A percentile compares a stretch with the other conserved stretches of the same genome.
phyloP scores from a whole-genome alignment of 1,140 invertebrate genomes.

The Listronotus oregonensis region DNA sequence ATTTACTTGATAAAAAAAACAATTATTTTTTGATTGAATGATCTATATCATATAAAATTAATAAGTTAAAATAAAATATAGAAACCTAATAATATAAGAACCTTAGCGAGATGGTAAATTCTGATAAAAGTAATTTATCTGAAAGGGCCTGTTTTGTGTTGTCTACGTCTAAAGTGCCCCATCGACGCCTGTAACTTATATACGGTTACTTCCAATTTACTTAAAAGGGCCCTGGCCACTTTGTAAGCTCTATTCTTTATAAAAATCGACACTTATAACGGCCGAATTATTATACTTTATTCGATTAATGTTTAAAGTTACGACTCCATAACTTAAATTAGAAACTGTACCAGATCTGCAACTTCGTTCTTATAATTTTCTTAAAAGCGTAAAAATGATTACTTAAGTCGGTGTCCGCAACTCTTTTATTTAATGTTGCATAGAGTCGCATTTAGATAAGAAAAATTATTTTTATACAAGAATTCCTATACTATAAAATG shows the following conservation, averaged over 20 bases:
- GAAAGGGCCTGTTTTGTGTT: slow-evolving; percentile 50
- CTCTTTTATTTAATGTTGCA: too few relatives aligned
- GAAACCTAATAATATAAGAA: slow-evolving; percentile 41
- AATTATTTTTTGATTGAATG: too few relatives aligned
- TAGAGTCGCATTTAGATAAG: too few relatives aligned
- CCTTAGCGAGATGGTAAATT: slow-evolving; percentile 47
- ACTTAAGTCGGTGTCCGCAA: neutral
- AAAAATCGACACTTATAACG: slow-evolving; percentile 54
- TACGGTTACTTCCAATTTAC: slow-evolving; percentile 54
- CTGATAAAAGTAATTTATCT: slow-evolving; percentile 53
- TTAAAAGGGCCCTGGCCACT: slow-evolving; percentile 53
- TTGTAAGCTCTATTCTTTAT: slow-evolving; percentile 49
- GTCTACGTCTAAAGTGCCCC: slow-evolving; percentile 46
- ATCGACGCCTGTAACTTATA: slow-evolving; percentile 51
- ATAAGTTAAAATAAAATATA: slow-evolving; percentile 3
- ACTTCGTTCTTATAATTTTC: slow-evolving; percentile 19
- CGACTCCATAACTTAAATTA: slow-evolving; percentile 44
- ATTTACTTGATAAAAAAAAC: too few relatives aligned
- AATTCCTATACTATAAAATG: too few relatives aligned
- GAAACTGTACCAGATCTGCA: slow-evolving; percentile 33
- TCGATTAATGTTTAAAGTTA: slow-evolving; percentile 48
- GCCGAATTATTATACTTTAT: slow-evolving; percentile 49
- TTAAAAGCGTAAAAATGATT: slow-evolving; percentile 20
- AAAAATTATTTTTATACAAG: too few relatives aligned
- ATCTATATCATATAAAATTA: too few relatives aligned